phyloP scores from a whole-genome alignment of 2,113 vertebrate species.

The human region DNA sequence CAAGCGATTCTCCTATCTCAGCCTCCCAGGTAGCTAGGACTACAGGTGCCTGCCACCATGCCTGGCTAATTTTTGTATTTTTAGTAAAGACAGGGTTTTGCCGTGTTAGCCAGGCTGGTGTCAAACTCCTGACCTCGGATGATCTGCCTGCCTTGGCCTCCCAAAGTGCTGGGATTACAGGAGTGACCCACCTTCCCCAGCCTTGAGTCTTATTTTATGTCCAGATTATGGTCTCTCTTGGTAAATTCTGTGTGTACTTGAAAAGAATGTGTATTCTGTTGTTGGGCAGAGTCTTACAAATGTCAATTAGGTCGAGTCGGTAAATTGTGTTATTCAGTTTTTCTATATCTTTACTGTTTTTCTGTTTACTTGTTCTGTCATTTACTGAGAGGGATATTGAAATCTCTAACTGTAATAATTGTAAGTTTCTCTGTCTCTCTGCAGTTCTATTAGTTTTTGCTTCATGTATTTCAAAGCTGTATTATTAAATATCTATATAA shows the following conservation, averaged over 20 bases:
- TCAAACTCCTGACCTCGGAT: too few relatives aligned
- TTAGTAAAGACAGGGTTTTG: too few relatives aligned
- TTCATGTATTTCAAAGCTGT: neutral
- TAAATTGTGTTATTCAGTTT: neutral
- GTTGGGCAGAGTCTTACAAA: neutral
- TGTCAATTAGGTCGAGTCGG: neutral
- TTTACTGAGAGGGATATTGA: neutral
- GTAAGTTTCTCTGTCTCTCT: neutral
- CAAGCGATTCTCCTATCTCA: too few relatives aligned
- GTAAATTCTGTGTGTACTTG: neutral
- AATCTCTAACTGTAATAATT: neutral
- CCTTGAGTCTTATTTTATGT: neutral
- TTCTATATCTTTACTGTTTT: neutral
- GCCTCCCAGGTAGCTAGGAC: too few relatives aligned
- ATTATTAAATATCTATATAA: neutral
- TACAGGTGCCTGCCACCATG: too few relatives aligned
- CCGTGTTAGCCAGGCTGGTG: too few relatives aligned
- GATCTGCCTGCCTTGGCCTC: too few relatives aligned
- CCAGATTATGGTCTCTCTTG: neutral
- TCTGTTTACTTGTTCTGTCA: conserved; percentile 3
- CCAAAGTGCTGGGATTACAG: too few relatives aligned
- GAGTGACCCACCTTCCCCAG: too few relatives aligned
- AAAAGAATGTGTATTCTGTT: neutral
- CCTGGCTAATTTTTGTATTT: too few relatives aligned
- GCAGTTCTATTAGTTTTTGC: neutral